Percentiles rank a stretch among this genome's conserved stretches.
Evolutionary conservation across 1,140 invertebrate genomes (phyloP).

Genomic region (Zaprionus ghesquierei): DNA sequence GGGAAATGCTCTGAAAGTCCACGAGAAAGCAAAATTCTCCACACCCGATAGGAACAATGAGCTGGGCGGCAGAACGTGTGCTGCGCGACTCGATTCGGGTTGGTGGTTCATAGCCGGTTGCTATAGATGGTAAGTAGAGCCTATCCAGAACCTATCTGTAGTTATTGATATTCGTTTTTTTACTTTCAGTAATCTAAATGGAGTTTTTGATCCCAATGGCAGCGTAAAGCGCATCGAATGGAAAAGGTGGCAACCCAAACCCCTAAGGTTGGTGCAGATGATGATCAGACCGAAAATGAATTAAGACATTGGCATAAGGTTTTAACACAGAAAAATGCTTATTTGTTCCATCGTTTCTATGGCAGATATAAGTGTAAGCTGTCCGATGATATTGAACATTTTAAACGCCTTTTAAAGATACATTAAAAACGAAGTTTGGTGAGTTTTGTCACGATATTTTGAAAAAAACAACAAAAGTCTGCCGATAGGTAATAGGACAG

Average conservation of each 20-base stretch:
- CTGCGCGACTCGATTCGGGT: background rate
- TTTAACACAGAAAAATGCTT: no score
- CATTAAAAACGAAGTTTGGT: no score
- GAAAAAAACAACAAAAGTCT: no score
- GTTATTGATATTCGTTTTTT: background rate
- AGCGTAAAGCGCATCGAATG: conserved; percentile 9
- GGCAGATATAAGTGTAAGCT: no score
- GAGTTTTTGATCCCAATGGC: background rate
- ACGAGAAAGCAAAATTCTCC: conserved; percentile 4
- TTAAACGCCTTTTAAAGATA: no score
- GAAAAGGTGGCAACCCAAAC: conserved; percentile 26
- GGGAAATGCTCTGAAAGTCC: conserved; percentile 23
- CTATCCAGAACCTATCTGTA: background rate
- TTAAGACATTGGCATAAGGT: no score
- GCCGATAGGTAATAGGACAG: no score
- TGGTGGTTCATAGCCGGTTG: conserved; percentile 32
- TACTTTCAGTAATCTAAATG: conserved; percentile 27
- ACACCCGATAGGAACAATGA: conserved; percentile 12
- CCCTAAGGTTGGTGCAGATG: conserved; percentile 19
- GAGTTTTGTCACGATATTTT: no score
- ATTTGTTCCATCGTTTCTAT: no score
- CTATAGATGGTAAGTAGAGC: conserved; percentile 28
- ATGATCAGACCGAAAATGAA: conserved; percentile 14
- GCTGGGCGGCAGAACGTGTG: conserved; percentile 1
- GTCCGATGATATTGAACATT: no score